Base-by-base conservation (phyloP, 2,888 invertebrate genomes). In the Amphimallon solstitiale region DNA sequence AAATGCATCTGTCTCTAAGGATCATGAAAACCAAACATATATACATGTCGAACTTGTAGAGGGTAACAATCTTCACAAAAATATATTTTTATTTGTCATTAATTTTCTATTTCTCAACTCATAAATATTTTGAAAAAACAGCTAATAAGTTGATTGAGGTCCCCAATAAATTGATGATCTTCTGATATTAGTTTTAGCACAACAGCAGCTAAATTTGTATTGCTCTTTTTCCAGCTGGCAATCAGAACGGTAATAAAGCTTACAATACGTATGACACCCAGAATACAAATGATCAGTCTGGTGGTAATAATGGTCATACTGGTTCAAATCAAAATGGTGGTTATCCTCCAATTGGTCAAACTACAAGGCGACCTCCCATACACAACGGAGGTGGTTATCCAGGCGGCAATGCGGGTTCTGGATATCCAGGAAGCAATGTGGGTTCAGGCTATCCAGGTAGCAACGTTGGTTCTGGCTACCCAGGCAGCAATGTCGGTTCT, bases 381-480 rank as follows among this genome's bases (percentile, higher is more conserved):
- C n/a, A n/a, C n/a, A 72, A 73, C 48, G 68, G 74, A 62, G 70
- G 72, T n/a, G 43, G 21, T 34, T 74, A 74, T 23, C 63, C 66
- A 14, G 63, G 62, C 12, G 34, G 43, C 15, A n/a, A n/a, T n/a
- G n/a, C n/a, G n/a, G 76, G 77, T 19, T 72, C 74, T 5, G 78
- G 78, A n/a, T 80, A 80, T 60, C 76, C 75, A 72, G 80, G 81
- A 34, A 80, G 80, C 45, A 75, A 76, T 63, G 70, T 79, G 43
- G 80, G 80, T 15, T 80, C 80, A 1, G 80, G 80, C 19, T 81
- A 81, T 69, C 80, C 80, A 7, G 74, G 75, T 38, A 74, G 72
- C 60, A 63, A 67, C 7, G 54, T 65, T 35, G 63, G 34, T 5
- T 29, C 29, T 29, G 63, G 63, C 63, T 60, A 68, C 12, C 63